A percentile compares a stretch with the other conserved stretches of the same genome.
Conservation (phyloP, 2,113 vertebrate genomes). For the rat (Rattus norvegicus) region DNA sequence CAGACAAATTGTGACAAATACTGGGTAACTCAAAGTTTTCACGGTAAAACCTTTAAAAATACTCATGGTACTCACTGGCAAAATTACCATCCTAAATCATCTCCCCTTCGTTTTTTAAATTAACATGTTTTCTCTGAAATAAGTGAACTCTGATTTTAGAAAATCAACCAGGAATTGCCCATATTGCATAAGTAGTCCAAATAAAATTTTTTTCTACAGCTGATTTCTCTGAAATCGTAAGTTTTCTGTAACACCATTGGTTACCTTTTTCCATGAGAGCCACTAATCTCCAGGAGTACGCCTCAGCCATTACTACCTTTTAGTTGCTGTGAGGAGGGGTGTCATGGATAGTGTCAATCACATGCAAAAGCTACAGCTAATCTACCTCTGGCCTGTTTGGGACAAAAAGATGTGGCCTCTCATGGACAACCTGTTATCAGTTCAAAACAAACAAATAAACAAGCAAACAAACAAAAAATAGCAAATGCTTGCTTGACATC, state of each 20-base stretch:
- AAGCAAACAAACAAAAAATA: background rate
- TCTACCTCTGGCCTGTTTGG: background rate
- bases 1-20: background rate
- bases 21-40: background rate
- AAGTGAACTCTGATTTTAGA: background rate
- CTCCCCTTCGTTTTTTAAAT: constrained; percentile 11
- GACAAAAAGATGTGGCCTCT: background rate
- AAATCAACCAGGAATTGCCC: background rate
- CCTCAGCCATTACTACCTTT: background rate
- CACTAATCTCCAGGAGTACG: background rate
- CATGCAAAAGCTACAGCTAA: background rate
- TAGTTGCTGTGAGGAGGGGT: background rate
- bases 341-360: background rate
- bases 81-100: background rate
- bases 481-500: background rate
- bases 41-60: background rate
- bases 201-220: background rate
- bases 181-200: background rate
- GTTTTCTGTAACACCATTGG: background rate
- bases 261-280: background rate
- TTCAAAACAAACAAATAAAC: too few species aligned
- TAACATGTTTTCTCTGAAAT: background rate
- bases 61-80: background rate
- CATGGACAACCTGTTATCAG: background rate
- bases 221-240: background rate